Evolutionary conservation across 2,888 invertebrate genomes (phyloP).

Genomic region (Standfussiana lucernea): DNA sequence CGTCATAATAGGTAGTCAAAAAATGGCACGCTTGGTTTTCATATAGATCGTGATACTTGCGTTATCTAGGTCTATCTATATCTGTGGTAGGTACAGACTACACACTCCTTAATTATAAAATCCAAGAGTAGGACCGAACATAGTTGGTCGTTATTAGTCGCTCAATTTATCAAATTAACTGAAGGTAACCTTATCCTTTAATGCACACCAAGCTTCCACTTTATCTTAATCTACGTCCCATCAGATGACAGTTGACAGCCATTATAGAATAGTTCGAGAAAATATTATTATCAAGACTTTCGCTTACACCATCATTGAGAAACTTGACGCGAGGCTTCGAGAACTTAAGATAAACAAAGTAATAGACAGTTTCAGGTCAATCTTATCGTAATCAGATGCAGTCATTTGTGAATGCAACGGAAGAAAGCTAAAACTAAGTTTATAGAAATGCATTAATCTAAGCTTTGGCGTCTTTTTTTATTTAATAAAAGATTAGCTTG

Average conservation of each 20-base stretch:
- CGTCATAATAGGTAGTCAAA: no score
- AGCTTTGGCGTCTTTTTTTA: not conserved
- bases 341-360: slow-evolving; percentile 50
- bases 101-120: not conserved
- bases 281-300: slow-evolving; percentile 37
- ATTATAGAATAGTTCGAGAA: slow-evolving; percentile 30
- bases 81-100: no score
- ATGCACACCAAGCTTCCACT: slow-evolving; percentile 3
- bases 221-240: slow-evolving; percentile 20
- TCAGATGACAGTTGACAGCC: slow-evolving; percentile 13
- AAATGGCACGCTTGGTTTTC: no score
- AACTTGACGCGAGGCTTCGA: slow-evolving; percentile 24
- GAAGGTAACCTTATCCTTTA: not conserved
- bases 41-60: no score
- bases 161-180: slow-evolving; percentile 23
- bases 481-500: not conserved
- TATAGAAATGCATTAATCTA: slow-evolving; percentile 4
- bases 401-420: slow-evolving; percentile 7
- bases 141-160: not conserved
- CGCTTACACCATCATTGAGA: slow-evolving; percentile 25
- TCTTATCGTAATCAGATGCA: slow-evolving; percentile 47
- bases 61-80: no score
- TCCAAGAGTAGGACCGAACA: not conserved
- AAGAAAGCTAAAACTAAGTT: slow-evolving; percentile 29
- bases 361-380: slow-evolving; percentile 39